Percentiles rank a stretch among this genome's conserved stretches.
Evolutionary conservation across 2,888 invertebrate species (phyloP).

Genomic region (Drosophila acutilabella): DNA sequence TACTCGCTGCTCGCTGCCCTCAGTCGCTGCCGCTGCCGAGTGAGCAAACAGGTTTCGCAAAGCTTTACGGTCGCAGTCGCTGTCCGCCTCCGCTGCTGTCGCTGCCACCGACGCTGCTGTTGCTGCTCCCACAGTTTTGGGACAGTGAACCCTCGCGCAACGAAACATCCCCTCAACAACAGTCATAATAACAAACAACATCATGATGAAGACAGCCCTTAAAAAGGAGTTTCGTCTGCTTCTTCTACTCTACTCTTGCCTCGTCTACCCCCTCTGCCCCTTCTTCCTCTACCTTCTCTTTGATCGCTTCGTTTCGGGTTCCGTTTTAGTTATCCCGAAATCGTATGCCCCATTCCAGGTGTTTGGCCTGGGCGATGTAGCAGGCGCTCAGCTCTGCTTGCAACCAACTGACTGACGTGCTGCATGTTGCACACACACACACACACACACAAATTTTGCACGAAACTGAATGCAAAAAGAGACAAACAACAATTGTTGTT

Average conservation of each 20-base stretch:
- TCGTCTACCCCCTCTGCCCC: not conserved
- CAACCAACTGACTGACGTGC: slow-evolving; percentile 30
- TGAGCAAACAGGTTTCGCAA: slow-evolving; percentile 66
- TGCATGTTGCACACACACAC: slow-evolving; percentile 39
- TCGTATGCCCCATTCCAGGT: slow-evolving; percentile 83
- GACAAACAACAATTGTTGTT: slow-evolving; percentile 8
- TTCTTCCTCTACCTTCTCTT: not conserved
- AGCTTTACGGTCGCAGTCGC: slow-evolving; percentile 40
- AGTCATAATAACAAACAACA: slow-evolving; percentile 11
- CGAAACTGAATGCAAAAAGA: slow-evolving; percentile 1
- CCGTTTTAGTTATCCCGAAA: slow-evolving; percentile 67
- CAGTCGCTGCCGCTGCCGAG: slow-evolving; percentile 52
- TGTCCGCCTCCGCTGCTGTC: slow-evolving; percentile 21
- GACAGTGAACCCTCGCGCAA: slow-evolving; percentile 54
- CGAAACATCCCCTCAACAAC: slow-evolving; percentile 44
- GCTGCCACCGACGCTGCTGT: slow-evolving; percentile 13
- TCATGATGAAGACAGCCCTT: slow-evolving; percentile 46
- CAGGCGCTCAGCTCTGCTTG: slow-evolving; percentile 77
- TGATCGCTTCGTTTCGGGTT: slow-evolving; percentile 14
- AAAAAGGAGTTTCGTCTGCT: slow-evolving; percentile 10
- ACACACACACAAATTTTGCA: slow-evolving; percentile 25
- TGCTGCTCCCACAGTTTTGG: slow-evolving; percentile 51
- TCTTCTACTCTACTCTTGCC: not conserved
- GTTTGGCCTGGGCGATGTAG: slow-evolving; percentile 71
- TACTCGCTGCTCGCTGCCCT: slow-evolving; percentile 19